phyloP scores from a whole-genome alignment of 2,888 invertebrate species.

The Tridacna crocea region DNA sequence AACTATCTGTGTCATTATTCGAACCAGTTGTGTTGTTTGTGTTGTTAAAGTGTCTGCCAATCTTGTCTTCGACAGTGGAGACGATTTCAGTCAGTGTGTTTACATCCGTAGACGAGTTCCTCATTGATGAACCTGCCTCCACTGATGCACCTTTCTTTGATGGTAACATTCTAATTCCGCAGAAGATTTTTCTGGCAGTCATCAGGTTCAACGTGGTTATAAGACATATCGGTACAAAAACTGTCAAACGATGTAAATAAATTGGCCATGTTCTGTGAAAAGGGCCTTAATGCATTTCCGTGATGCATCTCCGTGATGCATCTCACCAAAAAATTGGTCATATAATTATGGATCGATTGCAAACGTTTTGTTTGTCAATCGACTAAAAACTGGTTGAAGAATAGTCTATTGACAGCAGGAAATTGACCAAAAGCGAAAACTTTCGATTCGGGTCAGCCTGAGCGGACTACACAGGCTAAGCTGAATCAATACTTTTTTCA shows the following conservation, averaged over 20 bases:
- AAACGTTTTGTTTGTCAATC: too few species aligned
- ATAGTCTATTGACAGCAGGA: too few species aligned
- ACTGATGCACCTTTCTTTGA: neutral
- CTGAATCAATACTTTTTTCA: too few species aligned
- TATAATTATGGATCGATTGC: too few species aligned
- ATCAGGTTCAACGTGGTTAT: conserved; percentile 7
- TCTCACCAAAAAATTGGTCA: too few species aligned
- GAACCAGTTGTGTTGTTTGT: neutral
- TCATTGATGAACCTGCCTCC: neutral
- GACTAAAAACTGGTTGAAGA: too few species aligned
- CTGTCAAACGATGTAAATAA: neutral
- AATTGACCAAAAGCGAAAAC: too few species aligned
- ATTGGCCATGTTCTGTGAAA: too few species aligned
- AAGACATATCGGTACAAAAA: neutral
- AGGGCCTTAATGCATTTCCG: too few species aligned
- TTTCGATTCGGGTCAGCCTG: too few species aligned
- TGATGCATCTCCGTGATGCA: too few species aligned
- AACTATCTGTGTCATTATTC: neutral
- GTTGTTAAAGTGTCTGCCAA: neutral
- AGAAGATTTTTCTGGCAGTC: conserved; percentile 9
- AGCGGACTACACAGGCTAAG: too few species aligned
- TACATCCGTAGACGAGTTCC: neutral
- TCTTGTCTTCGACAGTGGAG: neutral
- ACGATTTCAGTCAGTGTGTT: conserved; percentile 12
- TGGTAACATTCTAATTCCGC: conserved; percentile 17